Base-by-base conservation (phyloP, 1,140 invertebrate species). In the Drosophila pruinosa region DNA sequence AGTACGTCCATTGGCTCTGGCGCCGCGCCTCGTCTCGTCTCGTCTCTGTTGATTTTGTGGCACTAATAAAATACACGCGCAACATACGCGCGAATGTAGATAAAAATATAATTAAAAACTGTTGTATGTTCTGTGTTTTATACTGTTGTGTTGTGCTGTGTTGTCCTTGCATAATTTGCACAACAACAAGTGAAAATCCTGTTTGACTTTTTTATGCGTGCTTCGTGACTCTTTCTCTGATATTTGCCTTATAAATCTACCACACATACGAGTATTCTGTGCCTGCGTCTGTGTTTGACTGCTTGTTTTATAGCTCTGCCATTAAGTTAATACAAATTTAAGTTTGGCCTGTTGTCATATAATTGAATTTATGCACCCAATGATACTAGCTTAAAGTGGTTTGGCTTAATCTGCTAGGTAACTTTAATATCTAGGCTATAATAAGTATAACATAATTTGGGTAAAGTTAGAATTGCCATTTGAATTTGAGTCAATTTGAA, bases 61-160 rank as follows among this genome's bases (percentile, higher is more conserved):
- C 41, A 41, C 63, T 80, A 78, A 83, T 83, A 83, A 83, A 75
- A 67, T 48, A 61, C 36, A 64, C 75, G 77, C 69, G 64, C 78
- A 15, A 50, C 56, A 15, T 58, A 74, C 77, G 62, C 79, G 75
- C 12, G 45, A 63, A 59, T 86, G 57, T 48, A 82, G 74, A 88
- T 82, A 82, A 88, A 88, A 86, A 63, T 82, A 82, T 88, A 86
- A 86, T 86, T 88, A 86, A 86, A 88, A 86, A 86, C 38, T 41
- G 59, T 56, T 86, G 62, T 74, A 68, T 62, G 34, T 47, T 54
- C 14, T 26, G 41, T 28, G 52, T 47, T 0, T 48, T 28, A 4
- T 4, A 38, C 3, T 45, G 58, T n/a, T 58, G 39, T 17, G 31
- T 36, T 36, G 31, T 39, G 10, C 6, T 26, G 45, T 58, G 28